Evolutionary conservation across 2,113 vertebrate species (phyloP).

Genomic region (Centrocercus urophasianus): DNA sequence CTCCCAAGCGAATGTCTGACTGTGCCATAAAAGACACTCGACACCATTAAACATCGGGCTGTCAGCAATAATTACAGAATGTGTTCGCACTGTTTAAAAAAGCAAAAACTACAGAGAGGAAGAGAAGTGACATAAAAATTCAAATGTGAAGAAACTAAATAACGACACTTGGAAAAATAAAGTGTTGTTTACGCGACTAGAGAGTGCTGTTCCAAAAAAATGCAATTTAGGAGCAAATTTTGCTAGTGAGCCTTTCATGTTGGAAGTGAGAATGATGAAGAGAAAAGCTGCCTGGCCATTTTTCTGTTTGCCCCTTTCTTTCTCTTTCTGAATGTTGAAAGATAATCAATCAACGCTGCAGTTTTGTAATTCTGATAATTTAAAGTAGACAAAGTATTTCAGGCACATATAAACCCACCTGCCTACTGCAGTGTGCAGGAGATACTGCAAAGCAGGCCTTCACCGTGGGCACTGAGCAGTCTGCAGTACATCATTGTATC

Average conservation of each 20-base stretch:
- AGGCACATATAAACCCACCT: neutral
- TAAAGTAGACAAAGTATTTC: neutral
- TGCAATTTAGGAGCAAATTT: conserved; percentile 23
- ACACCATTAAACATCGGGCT: conserved; percentile 65
- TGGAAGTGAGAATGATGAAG: neutral
- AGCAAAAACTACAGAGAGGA: conserved; percentile 57
- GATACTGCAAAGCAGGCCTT: neutral
- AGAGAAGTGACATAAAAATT: conserved; percentile 59
- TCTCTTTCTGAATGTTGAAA: neutral
- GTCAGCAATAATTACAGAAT: conserved; percentile 70
- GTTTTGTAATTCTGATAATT: neutral
- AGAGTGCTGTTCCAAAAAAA: neutral
- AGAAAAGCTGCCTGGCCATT: neutral
- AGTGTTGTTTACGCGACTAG: conserved; percentile 53
- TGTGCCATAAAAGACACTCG: conserved; percentile 53
- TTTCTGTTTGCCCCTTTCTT: neutral
- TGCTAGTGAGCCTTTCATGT: neutral
- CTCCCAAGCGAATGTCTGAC: conserved; percentile 25
- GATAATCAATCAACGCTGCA: neutral
- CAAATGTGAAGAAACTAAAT: conserved; percentile 60
- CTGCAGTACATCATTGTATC: neutral
- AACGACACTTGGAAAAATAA: conserved; percentile 63
- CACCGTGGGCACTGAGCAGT: neutral
- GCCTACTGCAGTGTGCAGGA: neutral
- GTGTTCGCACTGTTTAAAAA: conserved; percentile 65